Base-by-base conservation (phyloP, 2,888 invertebrate species). In the Sceliomorpha sp. region DNA sequence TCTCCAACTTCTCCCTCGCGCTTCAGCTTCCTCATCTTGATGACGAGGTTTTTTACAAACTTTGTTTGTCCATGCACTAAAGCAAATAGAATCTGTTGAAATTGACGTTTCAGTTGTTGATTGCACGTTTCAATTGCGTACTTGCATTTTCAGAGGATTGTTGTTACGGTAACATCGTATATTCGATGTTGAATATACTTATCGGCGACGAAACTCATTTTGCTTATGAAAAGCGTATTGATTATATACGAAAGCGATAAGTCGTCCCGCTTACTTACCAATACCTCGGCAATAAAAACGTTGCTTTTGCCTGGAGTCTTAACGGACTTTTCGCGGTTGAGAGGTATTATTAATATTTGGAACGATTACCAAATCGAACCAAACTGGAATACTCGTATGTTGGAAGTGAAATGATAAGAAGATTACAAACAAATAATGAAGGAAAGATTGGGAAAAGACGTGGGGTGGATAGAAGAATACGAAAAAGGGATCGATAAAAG, bases 361-460 rank as follows among this genome's bases (percentile, higher is more conserved):
- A 29, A 51, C 44, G 55, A 60, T 55, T 59, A 55, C n/a, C 24
- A 60, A 20, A 20, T 20, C 20, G 2, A 62, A 50, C 50, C 44
- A 55, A 60, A 56, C 32, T 36, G 27, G 34, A 10, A 37, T 32
- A n/a, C n/a, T n/a, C n/a, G n/a, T n/a, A 29, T 12, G 20, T 14
- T 31, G 17, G 37, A 24, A 62, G 45, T 37, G 56, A 47, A 62
- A 31, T 40, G 58, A 53, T 69, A 59, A 69, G 58, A 47, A 58
- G 56, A 68, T 69, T 63, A 58, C 53, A 42, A 48, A 44, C 58
- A 60, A 56, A 48, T 64, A 58, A 70, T 66, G 66, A 58, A 31
- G 45, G 27, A 4, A 36, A 60, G 51, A 53, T 58, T 62, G 48
- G 26, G 37, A 50, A 50, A 20, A 37, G 34, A 12, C 26, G 27